Conservation (phyloP, 2,797 vertebrate genomes). For the Valencia hispanica region DNA sequence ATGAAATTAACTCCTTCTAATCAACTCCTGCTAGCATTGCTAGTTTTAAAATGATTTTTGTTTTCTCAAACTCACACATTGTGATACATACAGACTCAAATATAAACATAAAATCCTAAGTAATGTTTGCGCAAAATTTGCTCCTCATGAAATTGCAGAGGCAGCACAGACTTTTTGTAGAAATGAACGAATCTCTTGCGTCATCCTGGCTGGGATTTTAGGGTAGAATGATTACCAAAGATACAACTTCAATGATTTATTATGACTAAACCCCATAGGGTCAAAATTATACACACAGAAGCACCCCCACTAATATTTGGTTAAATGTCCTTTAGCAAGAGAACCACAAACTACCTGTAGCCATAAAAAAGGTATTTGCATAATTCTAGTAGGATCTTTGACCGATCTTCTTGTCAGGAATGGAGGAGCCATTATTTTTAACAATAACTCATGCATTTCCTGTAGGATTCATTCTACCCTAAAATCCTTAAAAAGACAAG, state of each 20-base stretch:
- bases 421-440: too few relatives aligned
- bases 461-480: not conserved
- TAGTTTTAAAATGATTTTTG: constrained; percentile 5
- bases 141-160: not conserved
- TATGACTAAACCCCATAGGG: too few relatives aligned
- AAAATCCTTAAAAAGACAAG: not conserved
- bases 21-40: constrained; percentile 38
- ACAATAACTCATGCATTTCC: too few relatives aligned
- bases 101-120: not conserved
- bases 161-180: not conserved
- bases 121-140: not conserved
- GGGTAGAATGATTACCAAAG: too few relatives aligned
- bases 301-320: too few relatives aligned
- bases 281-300: too few relatives aligned
- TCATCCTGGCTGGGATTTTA: not conserved
- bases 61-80: not conserved
- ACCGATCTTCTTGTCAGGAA: not conserved
- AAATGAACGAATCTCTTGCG: not conserved
- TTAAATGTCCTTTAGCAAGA: too few relatives aligned
- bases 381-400: too few relatives aligned
- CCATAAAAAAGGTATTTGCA: too few relatives aligned
- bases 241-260: too few relatives aligned
- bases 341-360: too few relatives aligned
- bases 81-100: not conserved
- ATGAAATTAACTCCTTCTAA: constrained; percentile 71